Conservation (phyloP, 2,113 vertebrate genomes). For the Hypanus sabinus region DNA sequence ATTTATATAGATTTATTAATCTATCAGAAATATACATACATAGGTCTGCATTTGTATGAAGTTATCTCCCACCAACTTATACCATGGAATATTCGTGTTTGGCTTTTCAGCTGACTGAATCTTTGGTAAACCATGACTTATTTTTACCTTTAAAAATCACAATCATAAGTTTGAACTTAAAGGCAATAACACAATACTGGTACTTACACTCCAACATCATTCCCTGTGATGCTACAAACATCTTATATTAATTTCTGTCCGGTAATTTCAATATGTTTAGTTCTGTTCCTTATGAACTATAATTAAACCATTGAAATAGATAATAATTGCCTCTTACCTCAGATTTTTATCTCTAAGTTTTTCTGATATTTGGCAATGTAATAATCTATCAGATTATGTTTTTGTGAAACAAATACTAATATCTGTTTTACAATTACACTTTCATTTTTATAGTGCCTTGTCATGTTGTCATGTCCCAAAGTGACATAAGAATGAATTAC, state of each 20-base stretch:
- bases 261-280: background rate
- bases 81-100: background rate
- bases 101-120: background rate
- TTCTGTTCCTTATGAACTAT: background rate
- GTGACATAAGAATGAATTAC: background rate
- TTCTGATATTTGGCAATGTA: background rate
- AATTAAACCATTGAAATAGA: background rate
- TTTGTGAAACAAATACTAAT: background rate
- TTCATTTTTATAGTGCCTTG: too few species aligned
- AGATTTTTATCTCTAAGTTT: background rate
- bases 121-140: background rate
- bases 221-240: too few species aligned
- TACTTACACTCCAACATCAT: background rate
- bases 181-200: background rate
- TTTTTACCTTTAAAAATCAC: background rate
- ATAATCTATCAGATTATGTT: background rate
- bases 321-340: slow-evolving; percentile 4
- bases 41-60: background rate
- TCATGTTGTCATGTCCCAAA: background rate
- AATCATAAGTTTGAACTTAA: background rate
- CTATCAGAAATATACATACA: background rate
- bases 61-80: background rate
- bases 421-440: too few species aligned
- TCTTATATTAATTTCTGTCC: background rate
- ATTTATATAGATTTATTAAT: background rate